Conservation (phyloP, 2,113 vertebrate species). For the Lepisosteus oculatus region DNA sequence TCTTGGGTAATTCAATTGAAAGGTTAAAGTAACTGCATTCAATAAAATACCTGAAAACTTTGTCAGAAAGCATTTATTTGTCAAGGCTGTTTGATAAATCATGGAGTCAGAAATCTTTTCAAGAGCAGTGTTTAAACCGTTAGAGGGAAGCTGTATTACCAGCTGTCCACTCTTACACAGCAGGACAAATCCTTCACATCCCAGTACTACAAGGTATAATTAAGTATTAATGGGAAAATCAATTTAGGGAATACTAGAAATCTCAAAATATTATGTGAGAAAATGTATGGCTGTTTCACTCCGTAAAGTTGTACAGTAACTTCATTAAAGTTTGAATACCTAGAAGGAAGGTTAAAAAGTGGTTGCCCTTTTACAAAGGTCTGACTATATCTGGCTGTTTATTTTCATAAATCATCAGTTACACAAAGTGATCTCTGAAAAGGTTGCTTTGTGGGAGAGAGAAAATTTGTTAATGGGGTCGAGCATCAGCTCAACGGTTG, state of each 20-base stretch:
- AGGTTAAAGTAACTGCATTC: no score
- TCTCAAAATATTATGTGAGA: neutral
- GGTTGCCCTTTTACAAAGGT: neutral
- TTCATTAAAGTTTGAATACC: constrained; percentile 2
- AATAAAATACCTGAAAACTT: no score
- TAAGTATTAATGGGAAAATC: no score
- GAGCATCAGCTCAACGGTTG: neutral
- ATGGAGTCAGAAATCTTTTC: no score
- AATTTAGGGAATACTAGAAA: neutral
- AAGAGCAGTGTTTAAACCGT: no score
- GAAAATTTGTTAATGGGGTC: constrained; percentile 2
- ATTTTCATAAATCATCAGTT: neutral
- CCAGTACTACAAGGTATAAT: no score
- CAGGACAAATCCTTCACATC: no score
- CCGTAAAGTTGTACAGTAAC: neutral
- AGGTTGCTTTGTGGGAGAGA: neutral
- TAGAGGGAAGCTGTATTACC: no score
- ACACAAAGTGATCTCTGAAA: neutral
- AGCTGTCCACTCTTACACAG: no score
- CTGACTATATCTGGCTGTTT: neutral
- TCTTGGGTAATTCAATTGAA: no score
- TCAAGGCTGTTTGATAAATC: no score
- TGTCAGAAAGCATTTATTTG: no score
- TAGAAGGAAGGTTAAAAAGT: neutral
- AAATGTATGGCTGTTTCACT: neutral